Conservation (phyloP, 35 echinoderm and acorn worm species). For the Diadema setosum region DNA sequence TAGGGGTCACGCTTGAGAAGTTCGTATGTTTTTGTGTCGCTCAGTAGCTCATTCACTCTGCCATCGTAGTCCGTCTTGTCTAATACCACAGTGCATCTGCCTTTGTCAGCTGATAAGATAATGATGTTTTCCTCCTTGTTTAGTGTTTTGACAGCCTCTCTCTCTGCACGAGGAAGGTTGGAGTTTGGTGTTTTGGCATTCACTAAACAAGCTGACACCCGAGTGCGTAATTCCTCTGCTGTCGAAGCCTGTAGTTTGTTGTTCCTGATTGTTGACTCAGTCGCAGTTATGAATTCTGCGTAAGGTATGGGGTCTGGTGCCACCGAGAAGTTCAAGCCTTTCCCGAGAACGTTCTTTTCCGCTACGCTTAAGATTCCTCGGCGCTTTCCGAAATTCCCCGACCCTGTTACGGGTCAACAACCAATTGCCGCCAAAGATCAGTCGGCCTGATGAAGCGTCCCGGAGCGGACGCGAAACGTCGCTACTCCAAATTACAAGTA, state of each 20-base stretch:
- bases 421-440: no score
- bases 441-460: no score
- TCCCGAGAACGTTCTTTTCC: no score
- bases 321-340: no score
- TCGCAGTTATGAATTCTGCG: no score
- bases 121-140: background rate
- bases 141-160: background rate
- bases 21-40: constrained; percentile 21
- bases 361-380: no score
- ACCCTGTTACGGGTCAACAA: no score
- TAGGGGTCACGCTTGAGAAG: constrained; percentile 1
- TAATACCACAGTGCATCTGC: constrained; percentile 14
- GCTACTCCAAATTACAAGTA: no score
- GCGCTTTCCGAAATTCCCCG: no score
- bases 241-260: no score
- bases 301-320: background rate
- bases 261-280: no score
- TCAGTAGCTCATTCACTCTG: background rate
- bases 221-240: background rate
- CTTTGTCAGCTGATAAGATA: constrained; percentile 7
- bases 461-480: no score
- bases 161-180: background rate
- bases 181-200: background rate
- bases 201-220: background rate
- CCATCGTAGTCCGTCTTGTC: background rate